Percentiles rank a stretch among this genome's conserved stretches.
Conservation (phyloP, 2,888 invertebrate species). For the Spicauda simplicius region DNA sequence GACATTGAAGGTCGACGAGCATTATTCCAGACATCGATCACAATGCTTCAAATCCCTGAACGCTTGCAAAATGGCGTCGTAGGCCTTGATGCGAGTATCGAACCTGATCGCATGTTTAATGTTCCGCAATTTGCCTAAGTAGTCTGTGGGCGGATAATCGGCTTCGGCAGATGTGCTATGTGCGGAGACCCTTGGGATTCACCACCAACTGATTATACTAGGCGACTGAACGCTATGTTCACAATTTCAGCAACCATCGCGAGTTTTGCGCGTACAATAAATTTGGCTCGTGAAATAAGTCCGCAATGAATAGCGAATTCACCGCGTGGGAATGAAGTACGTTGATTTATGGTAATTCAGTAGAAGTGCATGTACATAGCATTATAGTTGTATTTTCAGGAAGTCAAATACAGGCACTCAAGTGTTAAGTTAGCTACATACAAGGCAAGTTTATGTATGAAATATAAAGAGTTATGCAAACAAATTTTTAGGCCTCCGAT, state of each 20-base stretch:
- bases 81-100: constrained; percentile 19
- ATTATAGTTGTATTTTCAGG: constrained; percentile 5
- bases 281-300: background rate
- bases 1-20: background rate
- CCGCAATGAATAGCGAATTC: background rate
- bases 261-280: background rate
- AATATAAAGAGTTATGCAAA: too few species aligned
- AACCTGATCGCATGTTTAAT: constrained; percentile 41
- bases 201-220: constrained; percentile 18
- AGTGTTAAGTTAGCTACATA: constrained; percentile 11
- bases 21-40: background rate
- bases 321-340: background rate
- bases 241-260: background rate
- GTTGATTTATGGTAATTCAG: background rate
- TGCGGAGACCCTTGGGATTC: constrained; percentile 10
- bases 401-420: constrained; percentile 9
- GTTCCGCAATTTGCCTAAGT: constrained; percentile 42
- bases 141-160: constrained; percentile 41
- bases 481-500: too few species aligned
- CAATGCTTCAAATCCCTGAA: background rate
- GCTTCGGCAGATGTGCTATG: constrained; percentile 35
- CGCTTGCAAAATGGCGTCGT: constrained; percentile 18
- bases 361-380: constrained; percentile 1
- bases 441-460: background rate
- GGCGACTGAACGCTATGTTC: background rate